Evolutionary conservation across 2,113 vertebrate species (phyloP).

Genomic region (Gavialis gangeticus): DNA sequence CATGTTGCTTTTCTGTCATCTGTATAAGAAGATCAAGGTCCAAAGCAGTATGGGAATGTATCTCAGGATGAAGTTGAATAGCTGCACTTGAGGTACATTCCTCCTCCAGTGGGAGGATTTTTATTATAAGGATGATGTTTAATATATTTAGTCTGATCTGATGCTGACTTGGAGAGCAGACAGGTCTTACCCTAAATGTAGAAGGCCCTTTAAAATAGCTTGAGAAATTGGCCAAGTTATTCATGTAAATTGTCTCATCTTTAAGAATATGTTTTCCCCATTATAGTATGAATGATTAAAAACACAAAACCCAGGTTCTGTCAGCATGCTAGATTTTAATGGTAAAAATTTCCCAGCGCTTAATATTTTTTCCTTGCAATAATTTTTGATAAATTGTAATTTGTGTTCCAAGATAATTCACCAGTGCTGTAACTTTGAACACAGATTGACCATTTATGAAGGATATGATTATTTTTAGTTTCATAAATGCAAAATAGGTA

Average conservation of each 20-base stretch:
- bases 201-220: neutral
- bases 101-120: neutral
- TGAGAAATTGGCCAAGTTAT: neutral
- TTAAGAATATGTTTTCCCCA: neutral
- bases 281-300: neutral
- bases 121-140: neutral
- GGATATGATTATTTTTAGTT: neutral
- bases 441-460: neutral
- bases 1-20: neutral
- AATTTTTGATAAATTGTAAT: neutral
- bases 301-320: neutral
- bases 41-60: neutral
- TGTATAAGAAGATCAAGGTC: neutral
- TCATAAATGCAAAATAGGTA: neutral
- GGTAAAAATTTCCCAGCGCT: neutral
- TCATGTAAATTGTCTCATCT: conserved; percentile 5
- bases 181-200: neutral
- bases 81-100: neutral
- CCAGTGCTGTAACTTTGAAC: neutral
- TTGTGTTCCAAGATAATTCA: neutral
- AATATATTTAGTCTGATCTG: neutral
- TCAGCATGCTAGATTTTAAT: neutral
- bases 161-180: neutral
- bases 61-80: neutral
- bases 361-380: neutral